These are phyloP conservation scores for Chiloscyllium punctatum DNA, from an alignment of 2,797 vertebrate species.

Conservation along the genomic window DNA sequence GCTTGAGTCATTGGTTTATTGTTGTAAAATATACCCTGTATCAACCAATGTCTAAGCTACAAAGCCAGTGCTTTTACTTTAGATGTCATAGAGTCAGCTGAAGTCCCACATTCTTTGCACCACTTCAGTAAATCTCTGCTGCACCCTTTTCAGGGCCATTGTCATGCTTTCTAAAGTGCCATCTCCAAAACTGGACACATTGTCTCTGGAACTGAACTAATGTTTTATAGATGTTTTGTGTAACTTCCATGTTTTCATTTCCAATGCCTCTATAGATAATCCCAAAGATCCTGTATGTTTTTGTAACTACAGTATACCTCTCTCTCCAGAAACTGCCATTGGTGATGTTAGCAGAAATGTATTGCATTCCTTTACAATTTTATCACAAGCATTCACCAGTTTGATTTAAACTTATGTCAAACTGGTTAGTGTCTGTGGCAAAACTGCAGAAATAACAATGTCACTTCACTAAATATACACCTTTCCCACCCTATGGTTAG, in stretches of 20 bases:
- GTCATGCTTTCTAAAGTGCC: background rate
- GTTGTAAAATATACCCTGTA: background rate
- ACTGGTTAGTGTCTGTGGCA: background rate
- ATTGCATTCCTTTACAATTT: background rate
- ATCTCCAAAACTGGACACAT: background rate
- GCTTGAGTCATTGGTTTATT: background rate
- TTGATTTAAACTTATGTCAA: background rate
- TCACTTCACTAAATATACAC: background rate
- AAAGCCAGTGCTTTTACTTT: background rate
- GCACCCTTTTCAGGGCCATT: background rate
- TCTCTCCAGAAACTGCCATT: background rate
- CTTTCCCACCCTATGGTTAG: background rate
- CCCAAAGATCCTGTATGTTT: background rate
- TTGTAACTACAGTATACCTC: background rate
- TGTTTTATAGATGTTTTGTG: background rate
- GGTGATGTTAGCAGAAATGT: background rate
- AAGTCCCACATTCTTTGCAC: background rate
- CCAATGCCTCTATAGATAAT: background rate
- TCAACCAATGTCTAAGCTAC: background rate
- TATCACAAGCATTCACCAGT: background rate
- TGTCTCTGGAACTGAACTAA: background rate
- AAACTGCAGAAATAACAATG: background rate
- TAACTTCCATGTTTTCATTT: background rate
- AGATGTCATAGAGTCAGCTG: background rate
- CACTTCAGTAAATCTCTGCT: background rate